A percentile compares a stretch with the other conserved stretches of the same genome.
These are phyloP conservation scores for Malachius bipustulatus DNA, from an alignment of 2,888 invertebrate species.

Conservation along the genomic window DNA sequence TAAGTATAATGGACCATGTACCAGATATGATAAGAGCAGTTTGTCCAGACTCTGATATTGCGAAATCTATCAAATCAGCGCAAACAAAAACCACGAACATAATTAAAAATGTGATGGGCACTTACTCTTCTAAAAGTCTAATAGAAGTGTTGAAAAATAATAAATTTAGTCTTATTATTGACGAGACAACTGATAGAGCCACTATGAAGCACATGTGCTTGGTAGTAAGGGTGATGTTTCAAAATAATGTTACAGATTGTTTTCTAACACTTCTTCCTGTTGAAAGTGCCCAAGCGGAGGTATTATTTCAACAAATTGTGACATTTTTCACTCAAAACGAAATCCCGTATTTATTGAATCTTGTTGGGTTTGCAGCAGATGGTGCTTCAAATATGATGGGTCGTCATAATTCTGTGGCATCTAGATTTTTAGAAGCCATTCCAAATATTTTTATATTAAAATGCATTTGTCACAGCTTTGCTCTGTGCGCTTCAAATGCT, in stretches of 20 bases:
- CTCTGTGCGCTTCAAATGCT: conserved; percentile 1
- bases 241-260: neutral
- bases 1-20: neutral
- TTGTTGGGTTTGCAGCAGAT: neutral
- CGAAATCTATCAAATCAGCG: neutral
- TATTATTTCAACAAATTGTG: neutral
- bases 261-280: neutral
- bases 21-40: neutral
- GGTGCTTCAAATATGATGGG: neutral
- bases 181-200: neutral
- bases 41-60: conserved; percentile 1
- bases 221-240: neutral
- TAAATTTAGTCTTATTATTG: neutral
- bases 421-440: neutral
- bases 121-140: neutral
- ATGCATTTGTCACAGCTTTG: conserved; percentile 1
- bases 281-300: neutral
- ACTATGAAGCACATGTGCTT: neutral
- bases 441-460: neutral
- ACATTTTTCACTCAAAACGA: neutral
- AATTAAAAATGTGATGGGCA: neutral
- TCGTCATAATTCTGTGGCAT: neutral
- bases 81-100: conserved; percentile 1
- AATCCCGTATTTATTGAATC: neutral
- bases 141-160: neutral